Evolutionary conservation across 2,797 vertebrate species (phyloP).

Genomic region (Amblyraja radiata): DNA sequence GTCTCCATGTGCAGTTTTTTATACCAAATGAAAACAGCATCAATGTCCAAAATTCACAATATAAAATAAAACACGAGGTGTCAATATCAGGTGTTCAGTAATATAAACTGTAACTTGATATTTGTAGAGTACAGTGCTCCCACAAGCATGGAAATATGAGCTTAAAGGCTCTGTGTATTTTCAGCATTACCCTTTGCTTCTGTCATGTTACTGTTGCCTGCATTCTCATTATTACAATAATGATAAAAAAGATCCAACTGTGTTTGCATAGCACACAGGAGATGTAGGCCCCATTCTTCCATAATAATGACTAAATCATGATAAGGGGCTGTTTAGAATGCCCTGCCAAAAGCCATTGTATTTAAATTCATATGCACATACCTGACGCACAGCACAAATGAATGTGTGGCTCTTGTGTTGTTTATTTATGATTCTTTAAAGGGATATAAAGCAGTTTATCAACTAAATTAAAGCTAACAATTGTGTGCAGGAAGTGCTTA

Average conservation of each 20-base stretch:
- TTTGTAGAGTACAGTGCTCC: background rate
- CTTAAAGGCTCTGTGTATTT: constrained; percentile 15
- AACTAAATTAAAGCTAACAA: background rate
- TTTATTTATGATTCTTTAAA: background rate
- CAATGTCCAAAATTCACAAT: constrained; percentile 2
- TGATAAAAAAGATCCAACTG: background rate
- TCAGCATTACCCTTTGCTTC: background rate
- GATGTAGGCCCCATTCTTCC: too few relatives aligned
- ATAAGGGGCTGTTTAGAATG: too few relatives aligned
- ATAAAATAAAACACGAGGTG: background rate
- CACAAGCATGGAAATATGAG: constrained; percentile 21
- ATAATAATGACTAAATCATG: too few relatives aligned
- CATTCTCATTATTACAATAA: background rate
- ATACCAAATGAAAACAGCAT: background rate
- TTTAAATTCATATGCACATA: too few relatives aligned
- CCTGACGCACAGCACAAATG: background rate
- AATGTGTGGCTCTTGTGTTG: background rate
- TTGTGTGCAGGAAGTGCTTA: background rate
- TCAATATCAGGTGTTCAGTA: constrained; percentile 21
- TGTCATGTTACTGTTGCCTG: background rate
- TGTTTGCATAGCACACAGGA: too few relatives aligned
- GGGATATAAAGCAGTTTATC: background rate
- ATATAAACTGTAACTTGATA: constrained; percentile 1
- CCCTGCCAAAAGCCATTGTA: too few relatives aligned
- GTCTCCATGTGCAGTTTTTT: background rate